Evolutionary conservation across 2,888 invertebrate genomes (phyloP), one percentile per base, ranked within the genome.

Genomic region (Spodoptera exigua): DNA sequence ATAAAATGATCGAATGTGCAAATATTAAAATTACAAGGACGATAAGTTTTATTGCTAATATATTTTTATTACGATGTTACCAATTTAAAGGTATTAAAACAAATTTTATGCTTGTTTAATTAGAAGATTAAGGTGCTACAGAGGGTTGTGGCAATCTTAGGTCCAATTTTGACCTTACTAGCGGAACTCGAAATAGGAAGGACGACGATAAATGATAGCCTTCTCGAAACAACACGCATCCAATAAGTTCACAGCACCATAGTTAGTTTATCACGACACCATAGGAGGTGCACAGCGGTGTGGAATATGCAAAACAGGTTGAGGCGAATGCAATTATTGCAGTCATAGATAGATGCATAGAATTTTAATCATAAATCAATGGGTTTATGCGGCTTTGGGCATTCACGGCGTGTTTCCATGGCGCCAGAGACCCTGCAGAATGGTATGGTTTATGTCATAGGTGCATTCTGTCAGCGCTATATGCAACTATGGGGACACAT

Each of bases 341-440:
- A 83, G 76, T 84, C 83, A 81, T 83, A 77, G 82, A 77, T 78
- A 80, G 75, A 82, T 81, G 86, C 78, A 80, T 76, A 76, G 88
- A 88, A 88, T 89, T 81, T 80, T 79, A 89, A 89, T 82, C 80
- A 84, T 87, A 86, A 87, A 86, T 85, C 82, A 84, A 81, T 82
- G 79, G 77, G 54, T 79, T 82, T 82, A 80, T 76, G 79, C 75
- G 41, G 70, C 74, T 79, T 70, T 80, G 78, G 74, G 78, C 79
- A 85, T 84, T 81, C 82, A 78, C 48, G 48, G 73, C 79, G 78
- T 78, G 81, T 78, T 75, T 34, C 47, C 69, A 62, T 76, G 82
- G 83, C 82, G 82, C 84, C 84, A 74, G 49, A 32, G 14, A 54
- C 45, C 52, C 43, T 58, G 37, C 49, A 55, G 45, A 58, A 53